Conservation (phyloP, 2,797 vertebrate genomes). For the Masticophis lateralis region DNA sequence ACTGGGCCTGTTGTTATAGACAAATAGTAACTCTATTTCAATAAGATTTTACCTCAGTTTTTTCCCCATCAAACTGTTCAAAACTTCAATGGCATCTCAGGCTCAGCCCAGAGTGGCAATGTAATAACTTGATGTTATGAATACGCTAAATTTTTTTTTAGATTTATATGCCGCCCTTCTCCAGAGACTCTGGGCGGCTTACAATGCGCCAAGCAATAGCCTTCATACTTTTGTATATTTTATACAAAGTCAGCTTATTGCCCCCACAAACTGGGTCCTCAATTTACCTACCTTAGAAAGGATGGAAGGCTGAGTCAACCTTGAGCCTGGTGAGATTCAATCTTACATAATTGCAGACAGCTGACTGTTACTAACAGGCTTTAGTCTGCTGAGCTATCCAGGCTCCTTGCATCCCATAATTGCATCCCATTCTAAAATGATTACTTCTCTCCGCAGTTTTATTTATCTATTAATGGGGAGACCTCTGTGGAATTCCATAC, state of each 20-base stretch:
- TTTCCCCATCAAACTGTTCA: neutral
- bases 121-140: neutral
- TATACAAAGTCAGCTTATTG: no score
- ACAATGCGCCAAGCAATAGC: no score
- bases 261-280: no score
- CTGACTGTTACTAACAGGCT: no score
- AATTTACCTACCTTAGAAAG: no score
- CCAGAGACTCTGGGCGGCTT: no score
- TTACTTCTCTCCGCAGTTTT: neutral
- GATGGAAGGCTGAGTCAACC: no score
- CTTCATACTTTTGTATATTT: no score
- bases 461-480: neutral
- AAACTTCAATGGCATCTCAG: neutral
- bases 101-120: neutral
- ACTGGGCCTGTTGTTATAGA: neutral
- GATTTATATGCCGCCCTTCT: no score
- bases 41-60: neutral
- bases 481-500: neutral
- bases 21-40: neutral
- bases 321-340: no score
- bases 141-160: neutral
- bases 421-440: neutral
- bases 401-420: neutral
- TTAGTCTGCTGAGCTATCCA: no score
- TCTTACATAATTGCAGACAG: no score